A percentile compares a stretch with the other conserved stretches of the same genome.
Conservation (phyloP, 2,888 invertebrate genomes). For the Platypus cylindrus region DNA sequence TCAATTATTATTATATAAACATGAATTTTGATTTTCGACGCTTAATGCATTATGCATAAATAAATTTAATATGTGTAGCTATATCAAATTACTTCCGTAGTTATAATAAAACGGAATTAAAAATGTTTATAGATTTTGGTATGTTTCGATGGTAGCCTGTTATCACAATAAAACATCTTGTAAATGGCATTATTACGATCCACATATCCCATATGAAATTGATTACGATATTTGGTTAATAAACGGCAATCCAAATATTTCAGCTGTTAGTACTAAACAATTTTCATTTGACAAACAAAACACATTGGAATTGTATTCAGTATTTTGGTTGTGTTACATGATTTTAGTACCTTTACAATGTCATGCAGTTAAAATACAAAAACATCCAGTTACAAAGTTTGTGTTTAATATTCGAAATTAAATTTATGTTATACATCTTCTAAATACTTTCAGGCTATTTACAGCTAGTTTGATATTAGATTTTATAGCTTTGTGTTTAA, state of each 20-base stretch:
- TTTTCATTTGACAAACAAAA: slow-evolving; percentile 91
- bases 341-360: slow-evolving; percentile 76
- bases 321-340: slow-evolving; percentile 77
- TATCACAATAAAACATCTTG: slow-evolving; percentile 69
- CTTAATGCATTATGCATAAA: too few species aligned
- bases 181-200: slow-evolving; percentile 68
- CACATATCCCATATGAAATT: slow-evolving; percentile 36
- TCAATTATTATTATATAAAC: neutral
- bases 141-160: slow-evolving; percentile 88
- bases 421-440: neutral
- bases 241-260: slow-evolving; percentile 87
- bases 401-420: neutral
- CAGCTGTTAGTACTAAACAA: slow-evolving; percentile 81
- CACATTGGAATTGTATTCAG: slow-evolving; percentile 77
- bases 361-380: slow-evolving; percentile 79
- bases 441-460: slow-evolving; percentile 42
- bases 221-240: slow-evolving; percentile 92
- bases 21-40: too few species aligned
- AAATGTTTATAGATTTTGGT: slow-evolving; percentile 68
- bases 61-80: too few species aligned
- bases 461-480: slow-evolving; percentile 78
- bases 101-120: neutral
- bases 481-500: slow-evolving; percentile 73
- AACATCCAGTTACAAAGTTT: slow-evolving; percentile 74
- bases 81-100: neutral